These are phyloP conservation scores for Stegophylla sp. DNA, from an alignment of 2,888 invertebrate genomes.

Conservation along the genomic window DNA sequence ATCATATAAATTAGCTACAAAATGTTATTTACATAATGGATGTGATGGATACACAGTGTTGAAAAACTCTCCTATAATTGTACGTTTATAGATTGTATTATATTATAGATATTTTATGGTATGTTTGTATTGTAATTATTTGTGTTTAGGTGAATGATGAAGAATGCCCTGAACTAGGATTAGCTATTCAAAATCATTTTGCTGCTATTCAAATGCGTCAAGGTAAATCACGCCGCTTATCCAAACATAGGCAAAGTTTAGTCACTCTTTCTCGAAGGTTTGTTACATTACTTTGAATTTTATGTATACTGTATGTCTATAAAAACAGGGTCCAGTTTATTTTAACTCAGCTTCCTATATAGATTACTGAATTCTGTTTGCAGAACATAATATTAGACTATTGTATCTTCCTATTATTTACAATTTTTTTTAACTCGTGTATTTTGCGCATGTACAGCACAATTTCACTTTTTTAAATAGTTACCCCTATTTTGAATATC, in stretches of 20 bases:
- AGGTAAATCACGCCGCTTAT: conserved; percentile 73
- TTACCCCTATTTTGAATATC: no score
- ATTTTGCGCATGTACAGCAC: no score
- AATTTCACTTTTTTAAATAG: no score
- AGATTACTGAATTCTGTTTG: no score
- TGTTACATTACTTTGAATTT: conserved; percentile 36
- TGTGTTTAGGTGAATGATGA: conserved; percentile 77
- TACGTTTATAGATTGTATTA: conserved; percentile 65
- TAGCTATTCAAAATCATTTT: conserved; percentile 89
- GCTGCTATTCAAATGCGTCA: conserved; percentile 81
- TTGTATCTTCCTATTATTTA: no score
- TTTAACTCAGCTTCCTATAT: no score
- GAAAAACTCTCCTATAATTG: conserved; percentile 76
- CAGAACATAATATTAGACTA: no score
- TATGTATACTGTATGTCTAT: no score
- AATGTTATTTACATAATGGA: conserved; percentile 80
- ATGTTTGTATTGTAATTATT: conserved; percentile 43
- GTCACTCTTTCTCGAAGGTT: conserved; percentile 81
- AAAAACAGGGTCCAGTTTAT: no score
- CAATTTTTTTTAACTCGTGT: no score
- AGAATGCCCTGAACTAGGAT: conserved; percentile 82
- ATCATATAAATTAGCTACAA: conserved; percentile 79
- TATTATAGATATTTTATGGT: background rate
- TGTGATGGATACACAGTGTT: conserved; percentile 87
- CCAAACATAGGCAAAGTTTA: conserved; percentile 84